Conservation (phyloP, 2,888 invertebrate genomes). For the Volucella zonaria region DNA sequence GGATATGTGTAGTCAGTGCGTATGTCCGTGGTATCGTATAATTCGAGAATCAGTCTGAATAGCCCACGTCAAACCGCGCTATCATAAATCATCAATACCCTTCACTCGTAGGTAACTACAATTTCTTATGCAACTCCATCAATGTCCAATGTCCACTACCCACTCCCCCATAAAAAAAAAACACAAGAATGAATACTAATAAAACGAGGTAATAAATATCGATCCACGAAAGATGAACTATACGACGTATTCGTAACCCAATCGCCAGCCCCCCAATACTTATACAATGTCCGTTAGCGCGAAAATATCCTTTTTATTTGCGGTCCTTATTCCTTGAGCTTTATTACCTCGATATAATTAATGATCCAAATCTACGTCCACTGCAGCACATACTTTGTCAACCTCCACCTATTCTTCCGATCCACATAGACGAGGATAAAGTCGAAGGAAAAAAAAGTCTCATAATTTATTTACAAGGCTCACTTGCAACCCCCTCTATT, state of each 20-base stretch:
- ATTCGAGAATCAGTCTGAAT: too few relatives aligned
- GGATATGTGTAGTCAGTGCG: too few relatives aligned
- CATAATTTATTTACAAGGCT: slow-evolving; percentile 57
- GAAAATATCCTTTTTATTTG: slow-evolving; percentile 45
- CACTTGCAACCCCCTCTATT: too few relatives aligned
- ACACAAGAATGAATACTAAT: slow-evolving; percentile 52
- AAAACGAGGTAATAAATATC: slow-evolving; percentile 63
- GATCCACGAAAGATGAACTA: slow-evolving; percentile 49
- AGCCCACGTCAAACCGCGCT: too few relatives aligned
- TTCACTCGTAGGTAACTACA: too few relatives aligned
- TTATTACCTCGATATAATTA: slow-evolving; percentile 70
- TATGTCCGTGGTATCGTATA: too few relatives aligned
- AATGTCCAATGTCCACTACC: too few relatives aligned
- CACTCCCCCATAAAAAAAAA: too few relatives aligned
- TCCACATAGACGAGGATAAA: neutral
- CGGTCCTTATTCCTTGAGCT: slow-evolving; percentile 50
- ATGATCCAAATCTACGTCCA: slow-evolving; percentile 66
- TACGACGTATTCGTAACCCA: neutral
- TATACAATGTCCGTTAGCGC: neutral
- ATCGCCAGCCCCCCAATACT: too few relatives aligned
- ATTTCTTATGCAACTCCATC: too few relatives aligned
- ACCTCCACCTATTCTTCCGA: slow-evolving; percentile 12
- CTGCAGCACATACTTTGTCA: slow-evolving; percentile 59
- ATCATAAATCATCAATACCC: too few relatives aligned
- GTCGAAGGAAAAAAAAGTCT: slow-evolving; percentile 26